Evolutionary conservation across 2,797 vertebrate genomes (phyloP).

Genomic region (Tiaroga cobitis): DNA sequence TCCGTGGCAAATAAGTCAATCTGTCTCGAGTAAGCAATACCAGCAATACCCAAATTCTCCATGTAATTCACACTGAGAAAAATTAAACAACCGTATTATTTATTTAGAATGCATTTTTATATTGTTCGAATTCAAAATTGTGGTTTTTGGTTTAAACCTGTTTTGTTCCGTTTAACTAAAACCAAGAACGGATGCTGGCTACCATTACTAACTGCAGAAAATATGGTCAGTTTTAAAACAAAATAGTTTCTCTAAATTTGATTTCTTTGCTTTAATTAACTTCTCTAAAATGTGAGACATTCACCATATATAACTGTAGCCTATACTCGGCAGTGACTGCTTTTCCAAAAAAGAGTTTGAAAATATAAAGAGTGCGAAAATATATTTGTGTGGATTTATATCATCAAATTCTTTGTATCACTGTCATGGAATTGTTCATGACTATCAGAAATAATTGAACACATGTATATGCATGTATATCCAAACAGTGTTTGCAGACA

Average conservation of each 20-base stretch:
- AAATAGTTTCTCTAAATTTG: not conserved
- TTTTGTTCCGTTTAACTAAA: not conserved
- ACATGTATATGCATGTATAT: not conserved
- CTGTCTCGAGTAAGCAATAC: not conserved
- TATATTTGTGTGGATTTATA: not conserved
- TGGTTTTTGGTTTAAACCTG: not conserved
- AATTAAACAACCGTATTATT: not conserved
- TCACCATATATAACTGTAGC: not conserved
- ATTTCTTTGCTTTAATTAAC: not conserved
- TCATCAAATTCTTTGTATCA: not conserved
- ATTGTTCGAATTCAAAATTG: not conserved
- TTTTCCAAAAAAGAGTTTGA: not conserved
- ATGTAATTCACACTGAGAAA: not conserved
- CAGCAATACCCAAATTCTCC: not conserved
- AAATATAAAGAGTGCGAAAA: not conserved
- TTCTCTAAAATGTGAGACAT: not conserved
- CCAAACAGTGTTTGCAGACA: not conserved
- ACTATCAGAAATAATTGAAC: not conserved
- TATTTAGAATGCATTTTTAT: not conserved
- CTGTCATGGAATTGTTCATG: not conserved
- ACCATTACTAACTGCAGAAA: not conserved
- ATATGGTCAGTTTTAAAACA: not conserved
- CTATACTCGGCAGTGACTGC: not conserved
- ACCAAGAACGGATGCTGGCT: not conserved
- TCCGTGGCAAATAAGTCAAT: not conserved